Evolutionary conservation across 2,888 invertebrate species (phyloP).

Genomic region (Drosophila buzzatii): DNA sequence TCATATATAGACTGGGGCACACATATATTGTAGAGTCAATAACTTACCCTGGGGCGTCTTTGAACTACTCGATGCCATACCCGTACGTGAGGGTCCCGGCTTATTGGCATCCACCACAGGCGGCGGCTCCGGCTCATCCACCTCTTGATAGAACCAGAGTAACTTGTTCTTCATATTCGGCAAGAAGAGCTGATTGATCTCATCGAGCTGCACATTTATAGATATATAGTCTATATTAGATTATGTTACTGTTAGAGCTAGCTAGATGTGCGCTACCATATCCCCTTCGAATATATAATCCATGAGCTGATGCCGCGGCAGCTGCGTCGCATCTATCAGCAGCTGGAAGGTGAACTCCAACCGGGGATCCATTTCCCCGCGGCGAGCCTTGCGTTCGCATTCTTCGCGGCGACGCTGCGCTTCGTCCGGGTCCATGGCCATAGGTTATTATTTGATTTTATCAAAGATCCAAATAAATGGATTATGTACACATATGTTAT

Average conservation of each 20-base stretch:
- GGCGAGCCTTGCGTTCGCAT: slow-evolving; percentile 95
- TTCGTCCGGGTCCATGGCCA: slow-evolving; percentile 83
- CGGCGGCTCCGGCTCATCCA: slow-evolving; percentile 88
- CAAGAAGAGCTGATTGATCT: slow-evolving; percentile 94
- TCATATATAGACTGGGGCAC: neutral
- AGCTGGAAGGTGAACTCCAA: slow-evolving; percentile 96
- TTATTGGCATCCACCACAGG: slow-evolving; percentile 84
- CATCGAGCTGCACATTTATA: slow-evolving; percentile 89
- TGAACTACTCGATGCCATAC: slow-evolving; percentile 85
- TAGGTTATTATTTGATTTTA: slow-evolving; percentile 26
- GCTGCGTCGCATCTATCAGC: slow-evolving; percentile 92
- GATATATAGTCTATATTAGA: neutral
- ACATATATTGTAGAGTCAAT: neutral
- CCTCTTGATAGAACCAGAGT: slow-evolving; percentile 95
- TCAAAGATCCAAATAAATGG: slow-evolving; percentile 36
- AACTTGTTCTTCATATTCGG: slow-evolving; percentile 94
- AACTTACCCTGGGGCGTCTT: slow-evolving; percentile 84
- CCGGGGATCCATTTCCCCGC: slow-evolving; percentile 96
- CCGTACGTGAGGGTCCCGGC: slow-evolving; percentile 86
- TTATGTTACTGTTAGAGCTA: too few species aligned
- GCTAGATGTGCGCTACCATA: slow-evolving; percentile 87
- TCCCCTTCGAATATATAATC: slow-evolving; percentile 96
- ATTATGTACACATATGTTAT: slow-evolving; percentile 17
- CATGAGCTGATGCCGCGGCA: slow-evolving; percentile 94
- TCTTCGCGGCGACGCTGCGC: slow-evolving; percentile 92